phyloP scores from a whole-genome alignment of 2,113 vertebrate genomes.

The Gorsachius goisagi region DNA sequence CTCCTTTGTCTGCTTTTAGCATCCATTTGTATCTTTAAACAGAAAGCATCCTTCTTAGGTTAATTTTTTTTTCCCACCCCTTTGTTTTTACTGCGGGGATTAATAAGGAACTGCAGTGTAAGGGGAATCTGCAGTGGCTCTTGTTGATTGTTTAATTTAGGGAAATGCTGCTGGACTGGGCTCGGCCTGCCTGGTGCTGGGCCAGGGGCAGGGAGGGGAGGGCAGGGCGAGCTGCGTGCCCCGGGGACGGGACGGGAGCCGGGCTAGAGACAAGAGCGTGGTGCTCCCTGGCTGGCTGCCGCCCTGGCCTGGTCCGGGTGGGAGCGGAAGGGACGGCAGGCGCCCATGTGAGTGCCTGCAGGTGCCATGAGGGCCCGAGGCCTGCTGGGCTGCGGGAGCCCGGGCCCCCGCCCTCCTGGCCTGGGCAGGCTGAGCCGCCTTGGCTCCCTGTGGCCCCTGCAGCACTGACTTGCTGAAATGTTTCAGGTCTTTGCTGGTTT shows the following conservation, averaged over 20 bases:
- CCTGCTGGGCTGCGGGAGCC: neutral
- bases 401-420: neutral
- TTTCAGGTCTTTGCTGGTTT: neutral
- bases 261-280: too few species aligned
- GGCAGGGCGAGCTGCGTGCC: neutral
- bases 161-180: constrained; percentile 5
- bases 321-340: neutral
- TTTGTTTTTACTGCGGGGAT: constrained; percentile 63
- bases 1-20: neutral
- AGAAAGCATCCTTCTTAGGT: constrained; percentile 26
- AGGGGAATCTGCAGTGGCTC: constrained; percentile 33
- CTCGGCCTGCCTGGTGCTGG: neutral
- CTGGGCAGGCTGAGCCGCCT: too few species aligned
- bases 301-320: neutral
- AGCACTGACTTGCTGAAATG: neutral
- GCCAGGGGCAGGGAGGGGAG: neutral
- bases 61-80: constrained; percentile 5
- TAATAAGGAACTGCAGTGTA: constrained; percentile 51
- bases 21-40: constrained; percentile 7
- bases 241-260: neutral
- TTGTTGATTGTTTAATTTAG: constrained; percentile 62
- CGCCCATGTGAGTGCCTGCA: neutral
- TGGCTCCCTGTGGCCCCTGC: rapidly evolving
- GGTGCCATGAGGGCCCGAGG: neutral
- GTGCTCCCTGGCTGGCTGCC: neutral